Evolutionary conservation across 2,113 vertebrate genomes (phyloP), one percentile per base, ranked within the genome.

Genomic region (Hypanus sabinus): DNA sequence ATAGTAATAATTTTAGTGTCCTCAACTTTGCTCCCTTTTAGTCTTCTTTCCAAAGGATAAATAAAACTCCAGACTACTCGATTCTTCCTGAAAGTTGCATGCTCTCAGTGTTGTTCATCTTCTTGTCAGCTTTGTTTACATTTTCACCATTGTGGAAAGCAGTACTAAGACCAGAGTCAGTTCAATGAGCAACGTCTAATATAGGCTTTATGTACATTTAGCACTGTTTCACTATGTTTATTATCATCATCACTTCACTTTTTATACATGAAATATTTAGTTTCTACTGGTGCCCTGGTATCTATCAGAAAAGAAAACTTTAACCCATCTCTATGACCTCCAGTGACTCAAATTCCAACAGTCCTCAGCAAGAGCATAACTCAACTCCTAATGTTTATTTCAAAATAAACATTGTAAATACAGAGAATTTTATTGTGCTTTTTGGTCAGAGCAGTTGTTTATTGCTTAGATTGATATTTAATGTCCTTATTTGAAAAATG

Each of bases 401-500:
- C 68, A 27, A 30, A 33, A 65, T 90, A 90, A 90, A 33, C 85
- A 65, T 33, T 90, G 16, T 36, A 65, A 65, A 90, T 90, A 65
- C 85, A 65, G n/a, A 90, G 60, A 33, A 65, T 90, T 90, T 90
- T 33, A 90, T 68, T 65, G 20, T 90, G 33, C 33, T 65, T 88
- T 88, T 7, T 68, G 30, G 27, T 68, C 62, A 38, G 85, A 90
- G 60, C 18, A 30, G 60, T 62, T 62, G 18, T 90, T 57, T 85
- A 62, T 90, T 90, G 60, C 57, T 90, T 90, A 33, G 85, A 90
- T 68, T 90, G 85, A 90, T 90, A 90, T 90, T 90, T 33, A 90
- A n/a, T 65, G 85, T n/a, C 60, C 60, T 62, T 60, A 33, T 90
- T 90, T 90, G 85, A 68, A 90, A 65, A 90, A 90, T 90, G n/a